Percentiles rank a stretch among this genome's conserved stretches.
phyloP scores from a whole-genome alignment of 2,113 vertebrate species.

The Hiodon alosoides region DNA sequence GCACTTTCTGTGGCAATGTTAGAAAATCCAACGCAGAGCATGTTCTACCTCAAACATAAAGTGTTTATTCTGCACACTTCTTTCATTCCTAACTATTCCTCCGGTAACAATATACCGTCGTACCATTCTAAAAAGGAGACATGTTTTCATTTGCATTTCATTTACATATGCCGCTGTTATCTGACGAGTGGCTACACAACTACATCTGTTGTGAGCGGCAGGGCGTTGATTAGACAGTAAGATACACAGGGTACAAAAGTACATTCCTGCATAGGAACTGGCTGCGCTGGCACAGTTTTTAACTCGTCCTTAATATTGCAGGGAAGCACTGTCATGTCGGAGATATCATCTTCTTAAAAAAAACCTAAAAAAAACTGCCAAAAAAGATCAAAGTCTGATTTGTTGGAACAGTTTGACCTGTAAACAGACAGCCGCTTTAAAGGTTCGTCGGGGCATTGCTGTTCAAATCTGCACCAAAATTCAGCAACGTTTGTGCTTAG shows the following conservation, averaged over 20 bases:
- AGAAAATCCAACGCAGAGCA: neutral
- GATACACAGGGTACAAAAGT: neutral
- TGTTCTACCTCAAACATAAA: neutral
- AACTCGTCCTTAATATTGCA: neutral
- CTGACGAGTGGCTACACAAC: neutral
- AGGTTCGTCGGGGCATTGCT: no score
- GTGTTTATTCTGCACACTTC: neutral
- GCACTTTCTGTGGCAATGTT: neutral
- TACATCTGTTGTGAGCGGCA: conserved; percentile 1
- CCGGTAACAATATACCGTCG: no score
- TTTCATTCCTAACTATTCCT: neutral
- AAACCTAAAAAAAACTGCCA: no score
- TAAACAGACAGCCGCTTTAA: no score
- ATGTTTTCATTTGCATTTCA: conserved; percentile 14
- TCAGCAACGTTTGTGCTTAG: neutral
- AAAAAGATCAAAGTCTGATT: neutral
- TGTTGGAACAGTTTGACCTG: no score
- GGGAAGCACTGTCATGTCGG: neutral
- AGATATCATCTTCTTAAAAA: no score
- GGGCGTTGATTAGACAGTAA: conserved; percentile 24
- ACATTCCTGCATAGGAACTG: neutral
- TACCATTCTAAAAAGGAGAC: neutral
- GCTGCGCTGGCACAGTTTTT: neutral
- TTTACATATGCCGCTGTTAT: conserved; percentile 10
- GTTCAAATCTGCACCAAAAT: no score